phyloP scores from a whole-genome alignment of 2,888 invertebrate species.

The Drosophila basisetae region DNA sequence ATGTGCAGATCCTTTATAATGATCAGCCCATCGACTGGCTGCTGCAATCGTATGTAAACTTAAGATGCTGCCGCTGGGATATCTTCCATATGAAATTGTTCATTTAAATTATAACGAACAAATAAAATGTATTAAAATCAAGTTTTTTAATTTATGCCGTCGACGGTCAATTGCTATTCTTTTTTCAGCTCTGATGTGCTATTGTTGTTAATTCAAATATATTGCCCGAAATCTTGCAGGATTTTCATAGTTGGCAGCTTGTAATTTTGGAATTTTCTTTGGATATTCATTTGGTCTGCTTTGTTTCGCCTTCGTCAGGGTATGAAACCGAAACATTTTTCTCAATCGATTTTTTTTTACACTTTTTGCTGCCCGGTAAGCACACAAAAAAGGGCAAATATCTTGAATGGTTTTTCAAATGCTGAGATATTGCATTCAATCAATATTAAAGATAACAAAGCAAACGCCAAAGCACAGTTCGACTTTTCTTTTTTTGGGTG shows the following conservation, averaged over 20 bases:
- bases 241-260: not conserved
- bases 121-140: not conserved
- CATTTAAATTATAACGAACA: not conserved
- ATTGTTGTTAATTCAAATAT: not conserved
- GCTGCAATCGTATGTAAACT: slow-evolving; percentile 43
- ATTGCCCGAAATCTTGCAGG: not conserved
- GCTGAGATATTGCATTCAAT: slow-evolving; percentile 63
- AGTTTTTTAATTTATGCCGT: not conserved
- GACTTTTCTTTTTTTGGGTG: slow-evolving; percentile 37
- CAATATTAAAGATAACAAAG: slow-evolving; percentile 65
- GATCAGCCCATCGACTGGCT: slow-evolving; percentile 68
- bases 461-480: slow-evolving; percentile 32
- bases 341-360: not conserved
- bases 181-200: not conserved
- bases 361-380: not conserved
- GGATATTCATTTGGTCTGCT: not conserved
- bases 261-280: not conserved
- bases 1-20: slow-evolving; percentile 46
- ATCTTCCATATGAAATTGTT: not conserved
- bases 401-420: slow-evolving; percentile 29
- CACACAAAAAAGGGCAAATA: slow-evolving; percentile 41
- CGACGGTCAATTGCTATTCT: too few species aligned
- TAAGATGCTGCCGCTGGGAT: slow-evolving; percentile 51
- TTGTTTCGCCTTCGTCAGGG: slow-evolving; percentile 9
- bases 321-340: slow-evolving; percentile 12